These are phyloP conservation scores for Nerophis lumbriciformis DNA, from an alignment of 2,113 vertebrate genomes.

Conservation along the genomic window DNA sequence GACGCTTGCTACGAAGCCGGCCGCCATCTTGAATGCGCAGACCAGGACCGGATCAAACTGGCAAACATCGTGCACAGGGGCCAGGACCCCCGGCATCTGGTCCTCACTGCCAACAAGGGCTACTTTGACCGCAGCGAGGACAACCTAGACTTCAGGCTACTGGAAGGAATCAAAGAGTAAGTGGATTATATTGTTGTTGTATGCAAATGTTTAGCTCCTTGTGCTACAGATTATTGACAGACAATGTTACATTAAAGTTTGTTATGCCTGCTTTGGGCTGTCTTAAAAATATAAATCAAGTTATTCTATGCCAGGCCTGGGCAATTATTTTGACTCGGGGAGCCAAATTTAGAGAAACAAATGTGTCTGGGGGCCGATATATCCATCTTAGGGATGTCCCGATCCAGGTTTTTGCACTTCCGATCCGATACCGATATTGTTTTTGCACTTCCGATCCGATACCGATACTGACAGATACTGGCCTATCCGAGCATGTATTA, in stretches of 20 bases:
- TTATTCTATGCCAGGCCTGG: background rate
- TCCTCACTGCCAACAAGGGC: conserved; percentile 85
- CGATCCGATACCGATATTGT: too few relatives aligned
- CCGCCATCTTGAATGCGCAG: conserved; percentile 65
- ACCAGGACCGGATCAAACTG: conserved; percentile 71
- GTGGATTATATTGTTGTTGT: conserved; percentile 48
- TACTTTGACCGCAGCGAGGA: conserved; percentile 93
- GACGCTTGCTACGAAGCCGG: conserved; percentile 77
- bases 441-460: too few relatives aligned
- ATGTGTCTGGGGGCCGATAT: too few relatives aligned
- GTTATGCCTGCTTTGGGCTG: background rate
- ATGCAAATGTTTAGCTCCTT: too few relatives aligned
- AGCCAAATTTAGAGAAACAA: too few relatives aligned
- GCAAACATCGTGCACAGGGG: conserved; percentile 78
- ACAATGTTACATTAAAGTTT: background rate
- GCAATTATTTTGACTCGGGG: too few relatives aligned
- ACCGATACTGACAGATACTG: too few relatives aligned
- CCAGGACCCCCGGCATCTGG: conserved; percentile 77
- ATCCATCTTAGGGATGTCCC: too few relatives aligned
- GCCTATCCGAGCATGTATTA: too few relatives aligned
- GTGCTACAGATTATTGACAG: too few relatives aligned
- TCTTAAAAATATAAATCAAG: background rate
- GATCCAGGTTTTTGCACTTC: too few relatives aligned
- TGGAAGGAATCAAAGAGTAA: conserved; percentile 93
- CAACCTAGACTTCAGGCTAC: conserved; percentile 89